phyloP scores from a whole-genome alignment of 2,888 invertebrate species.

The Dysmachus trigonus region DNA sequence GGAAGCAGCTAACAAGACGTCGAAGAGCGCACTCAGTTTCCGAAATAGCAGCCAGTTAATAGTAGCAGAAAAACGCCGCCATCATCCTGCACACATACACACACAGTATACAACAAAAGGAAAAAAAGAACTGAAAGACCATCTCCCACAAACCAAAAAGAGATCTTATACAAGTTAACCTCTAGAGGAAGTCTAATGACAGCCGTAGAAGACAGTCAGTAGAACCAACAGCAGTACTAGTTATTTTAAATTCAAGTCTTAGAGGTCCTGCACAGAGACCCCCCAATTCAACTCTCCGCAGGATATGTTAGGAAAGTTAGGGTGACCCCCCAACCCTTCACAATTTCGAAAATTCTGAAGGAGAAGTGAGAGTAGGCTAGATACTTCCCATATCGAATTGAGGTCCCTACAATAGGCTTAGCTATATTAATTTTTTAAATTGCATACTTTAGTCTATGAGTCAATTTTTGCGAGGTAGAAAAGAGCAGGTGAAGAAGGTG shows the following conservation, averaged over 20 bases:
- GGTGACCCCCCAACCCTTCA: not conserved
- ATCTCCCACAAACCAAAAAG: not conserved
- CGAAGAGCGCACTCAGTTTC: constrained; percentile 68
- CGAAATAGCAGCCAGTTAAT: constrained; percentile 62
- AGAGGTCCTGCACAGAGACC: not conserved
- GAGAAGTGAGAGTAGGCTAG: not conserved
- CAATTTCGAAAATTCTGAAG: not conserved
- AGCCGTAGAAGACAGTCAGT: not conserved
- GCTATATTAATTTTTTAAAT: not conserved
- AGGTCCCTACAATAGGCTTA: not conserved
- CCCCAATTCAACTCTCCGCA: not conserved
- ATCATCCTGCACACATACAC: not conserved
- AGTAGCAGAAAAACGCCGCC: not conserved
- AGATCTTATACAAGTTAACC: not conserved
- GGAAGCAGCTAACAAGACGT: constrained; percentile 81
- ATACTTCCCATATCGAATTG: not conserved
- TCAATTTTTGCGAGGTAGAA: not conserved
- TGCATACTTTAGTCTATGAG: not conserved
- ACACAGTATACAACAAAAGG: not conserved
- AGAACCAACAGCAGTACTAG: not conserved
- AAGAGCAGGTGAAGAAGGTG: not conserved
- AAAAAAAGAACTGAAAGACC: constrained; percentile 15
- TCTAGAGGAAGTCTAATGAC: not conserved
- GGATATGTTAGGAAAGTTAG: not conserved
- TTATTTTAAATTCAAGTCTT: not conserved